Evolutionary conservation across 1,140 invertebrate genomes (phyloP), one percentile per base, ranked within the genome.

Genomic region (Drosophila cardini): DNA sequence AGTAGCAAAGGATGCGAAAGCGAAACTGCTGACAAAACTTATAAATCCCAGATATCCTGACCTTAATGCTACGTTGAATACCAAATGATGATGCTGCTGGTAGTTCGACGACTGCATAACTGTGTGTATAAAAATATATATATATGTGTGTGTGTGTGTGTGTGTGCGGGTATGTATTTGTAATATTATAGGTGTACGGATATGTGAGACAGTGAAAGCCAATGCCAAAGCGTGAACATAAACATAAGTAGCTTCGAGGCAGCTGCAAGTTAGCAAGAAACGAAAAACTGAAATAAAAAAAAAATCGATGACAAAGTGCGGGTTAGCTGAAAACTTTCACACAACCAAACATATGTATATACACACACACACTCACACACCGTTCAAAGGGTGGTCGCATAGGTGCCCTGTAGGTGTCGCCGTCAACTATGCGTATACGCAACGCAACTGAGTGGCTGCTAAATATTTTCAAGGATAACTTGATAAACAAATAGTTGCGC

Each of bases 1-100:
- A 86, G 50, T 43, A 65, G 63, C 34, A 32, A 26, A 55, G 64
- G 52, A 65, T 70, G 76, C n/a, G 72, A 72, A 67, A 75, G 67
- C 74, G 78, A 72, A 82, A 78, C 56, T 75, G 84, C 80, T 78
- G 76, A 89, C 84, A 75, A 89, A 90, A 89, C 84, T 90, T 89
- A 89, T 89, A 89, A 89, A 90, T 89, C 85, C 80, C 85, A 89
- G 84, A 89, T 89, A 89, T 90, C 77, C 85, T 89, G 85, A 90
- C 80, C 85, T 78, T 90, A 89, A 89, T 90, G 85, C 84, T 61
- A 72, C 80, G 77, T 64, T 90, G 84, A 89, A 89, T 89, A 89
- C 85, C 43, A 84, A 89, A 89, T 89, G 85, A 89, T 85, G 84
- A 78, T 78, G 77, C 74, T 60, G 57, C 61, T 53, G 56, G 38